Evolutionary conservation across 2,797 vertebrate species (phyloP).

Genomic region (Emydoidea blandingii): DNA sequence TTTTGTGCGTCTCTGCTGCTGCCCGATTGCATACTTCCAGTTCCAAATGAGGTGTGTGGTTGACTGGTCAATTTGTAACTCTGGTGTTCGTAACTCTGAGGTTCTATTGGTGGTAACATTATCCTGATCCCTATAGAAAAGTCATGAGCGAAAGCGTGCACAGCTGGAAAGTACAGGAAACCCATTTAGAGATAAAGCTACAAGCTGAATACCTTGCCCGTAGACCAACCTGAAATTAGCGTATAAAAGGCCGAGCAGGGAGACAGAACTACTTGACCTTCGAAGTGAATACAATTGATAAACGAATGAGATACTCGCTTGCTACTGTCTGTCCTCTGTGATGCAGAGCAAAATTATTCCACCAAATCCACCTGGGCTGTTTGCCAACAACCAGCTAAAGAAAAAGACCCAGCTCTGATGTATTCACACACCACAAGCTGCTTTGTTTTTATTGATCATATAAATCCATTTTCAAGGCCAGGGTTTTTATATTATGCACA

Average conservation of each 20-base stretch:
- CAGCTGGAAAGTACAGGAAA: not conserved
- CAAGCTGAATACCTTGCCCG: not conserved
- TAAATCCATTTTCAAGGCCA: fast-evolving
- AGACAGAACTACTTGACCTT: not conserved
- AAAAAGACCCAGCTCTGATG: fast-evolving
- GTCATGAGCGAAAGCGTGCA: not conserved
- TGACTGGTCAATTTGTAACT: too few species aligned
- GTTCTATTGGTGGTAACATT: too few species aligned
- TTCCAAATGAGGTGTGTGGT: too few species aligned
- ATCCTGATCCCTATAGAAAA: not conserved
- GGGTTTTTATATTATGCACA: fast-evolving
- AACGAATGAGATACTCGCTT: not conserved
- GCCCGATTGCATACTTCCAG: too few species aligned
- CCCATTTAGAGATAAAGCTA: not conserved
- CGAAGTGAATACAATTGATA: not conserved
- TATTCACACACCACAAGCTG: fast-evolving
- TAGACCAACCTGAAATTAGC: not conserved
- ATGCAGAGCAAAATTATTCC: not conserved
- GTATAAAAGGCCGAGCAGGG: not conserved
- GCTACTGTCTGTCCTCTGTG: not conserved
- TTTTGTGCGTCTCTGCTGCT: too few species aligned
- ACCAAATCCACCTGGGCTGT: not conserved
- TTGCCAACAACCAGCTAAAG: not conserved
- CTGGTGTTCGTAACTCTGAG: too few species aligned
- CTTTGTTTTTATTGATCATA: not conserved